These are phyloP conservation scores for Dryadula phaetusa DNA, from an alignment of 2,888 invertebrate genomes.

Conservation along the genomic window DNA sequence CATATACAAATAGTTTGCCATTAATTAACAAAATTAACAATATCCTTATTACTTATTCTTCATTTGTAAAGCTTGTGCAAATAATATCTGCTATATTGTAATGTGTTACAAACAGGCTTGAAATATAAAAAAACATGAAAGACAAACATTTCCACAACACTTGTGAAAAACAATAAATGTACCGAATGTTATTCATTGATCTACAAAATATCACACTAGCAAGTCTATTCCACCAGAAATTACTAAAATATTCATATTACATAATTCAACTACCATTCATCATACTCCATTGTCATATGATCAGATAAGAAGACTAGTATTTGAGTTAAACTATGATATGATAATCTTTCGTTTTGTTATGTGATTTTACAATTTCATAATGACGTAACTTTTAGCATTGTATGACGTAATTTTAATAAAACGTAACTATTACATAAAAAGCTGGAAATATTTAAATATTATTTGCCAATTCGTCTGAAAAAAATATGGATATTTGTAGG, in stretches of 20 bases:
- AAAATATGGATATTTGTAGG: too few species aligned
- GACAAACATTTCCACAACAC: background rate
- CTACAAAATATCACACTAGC: too few species aligned
- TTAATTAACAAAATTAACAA: background rate
- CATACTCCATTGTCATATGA: constrained; percentile 10
- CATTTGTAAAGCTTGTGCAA: background rate
- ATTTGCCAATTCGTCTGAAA: too few species aligned
- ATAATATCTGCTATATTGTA: background rate
- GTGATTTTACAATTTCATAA: background rate
- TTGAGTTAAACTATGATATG: constrained; percentile 24
- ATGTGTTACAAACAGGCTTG: background rate
- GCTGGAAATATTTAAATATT: too few species aligned
- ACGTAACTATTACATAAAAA: background rate
- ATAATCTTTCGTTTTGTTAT: constrained; percentile 10
- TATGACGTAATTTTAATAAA: background rate
- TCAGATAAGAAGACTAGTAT: constrained; percentile 2
- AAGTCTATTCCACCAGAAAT: too few species aligned
- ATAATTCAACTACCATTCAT: constrained; percentile 23
- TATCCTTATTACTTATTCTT: background rate
- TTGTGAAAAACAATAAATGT: too few species aligned
- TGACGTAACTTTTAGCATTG: background rate
- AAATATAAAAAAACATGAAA: background rate
- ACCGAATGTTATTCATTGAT: too few species aligned
- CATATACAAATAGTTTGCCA: background rate
- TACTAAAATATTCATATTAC: background rate